These are phyloP conservation scores for Microcebus ravelobensis DNA, from an alignment of 2,113 vertebrate genomes.

Conservation along the genomic window DNA sequence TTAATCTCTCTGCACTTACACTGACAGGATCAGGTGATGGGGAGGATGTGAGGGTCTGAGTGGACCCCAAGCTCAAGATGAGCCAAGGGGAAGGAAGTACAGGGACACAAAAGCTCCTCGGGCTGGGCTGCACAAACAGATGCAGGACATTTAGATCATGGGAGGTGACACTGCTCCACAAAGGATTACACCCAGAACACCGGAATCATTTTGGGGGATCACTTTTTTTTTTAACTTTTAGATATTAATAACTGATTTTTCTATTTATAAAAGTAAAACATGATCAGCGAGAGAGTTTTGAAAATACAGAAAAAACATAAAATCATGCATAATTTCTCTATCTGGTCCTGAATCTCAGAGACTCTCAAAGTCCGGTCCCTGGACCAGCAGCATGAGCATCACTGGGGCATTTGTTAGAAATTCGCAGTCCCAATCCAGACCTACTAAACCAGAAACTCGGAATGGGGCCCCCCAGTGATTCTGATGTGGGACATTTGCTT, in stretches of 20 bases:
- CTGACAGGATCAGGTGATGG: background rate
- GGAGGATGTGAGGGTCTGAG: background rate
- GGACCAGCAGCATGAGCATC: background rate
- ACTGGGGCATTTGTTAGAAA: background rate
- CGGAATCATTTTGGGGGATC: background rate
- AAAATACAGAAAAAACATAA: background rate
- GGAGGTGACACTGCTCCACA: background rate
- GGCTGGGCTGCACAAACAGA: background rate
- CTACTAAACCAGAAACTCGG: background rate
- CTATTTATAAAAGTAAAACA: conserved; percentile 18
- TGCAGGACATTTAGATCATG: background rate
- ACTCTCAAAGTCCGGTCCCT: background rate
- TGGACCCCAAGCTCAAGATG: background rate
- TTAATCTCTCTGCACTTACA: background rate
- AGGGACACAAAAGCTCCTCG: background rate
- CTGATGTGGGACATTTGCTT: background rate
- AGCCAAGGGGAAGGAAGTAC: background rate
- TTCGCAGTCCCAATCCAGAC: background rate
- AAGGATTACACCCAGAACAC: background rate
- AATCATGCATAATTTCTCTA: background rate
- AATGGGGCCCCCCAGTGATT: background rate
- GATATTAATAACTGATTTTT: background rate
- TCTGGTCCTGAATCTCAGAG: background rate
- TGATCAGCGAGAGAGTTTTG: background rate
- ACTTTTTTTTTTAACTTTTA: background rate